Evolutionary conservation across 1,140 invertebrate species (phyloP).

Genomic region (Melipona quadrifasciata): DNA sequence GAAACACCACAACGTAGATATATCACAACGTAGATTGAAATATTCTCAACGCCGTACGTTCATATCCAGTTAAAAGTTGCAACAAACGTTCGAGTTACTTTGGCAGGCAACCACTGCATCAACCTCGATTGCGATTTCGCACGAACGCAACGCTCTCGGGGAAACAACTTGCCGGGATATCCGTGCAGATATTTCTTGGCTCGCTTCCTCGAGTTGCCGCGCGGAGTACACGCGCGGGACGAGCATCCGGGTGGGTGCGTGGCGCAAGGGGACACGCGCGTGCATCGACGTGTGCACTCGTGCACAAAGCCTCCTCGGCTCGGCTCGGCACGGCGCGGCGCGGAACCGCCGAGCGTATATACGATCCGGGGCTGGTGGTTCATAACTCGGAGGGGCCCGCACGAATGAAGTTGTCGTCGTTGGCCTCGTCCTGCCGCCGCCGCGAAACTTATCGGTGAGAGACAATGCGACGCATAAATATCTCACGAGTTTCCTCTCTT

Average conservation of each 20-base stretch:
- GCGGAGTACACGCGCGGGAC: background rate
- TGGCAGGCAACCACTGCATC: background rate
- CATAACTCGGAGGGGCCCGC: conserved; percentile 44
- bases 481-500: conserved; percentile 28
- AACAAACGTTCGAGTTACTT: too few relatives aligned
- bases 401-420: conserved; percentile 53
- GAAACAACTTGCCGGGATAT: too few relatives aligned
- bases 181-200: background rate
- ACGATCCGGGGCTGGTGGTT: conserved; percentile 45
- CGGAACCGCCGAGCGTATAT: conserved; percentile 34
- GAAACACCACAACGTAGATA: too few relatives aligned
- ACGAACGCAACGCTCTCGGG: background rate
- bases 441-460: conserved; percentile 53
- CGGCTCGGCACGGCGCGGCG: background rate
- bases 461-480: conserved; percentile 56
- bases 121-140: background rate
- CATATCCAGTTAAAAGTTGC: too few relatives aligned
- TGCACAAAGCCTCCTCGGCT: conserved; percentile 11
- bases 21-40: too few relatives aligned
- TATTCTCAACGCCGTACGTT: too few relatives aligned
- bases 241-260: conserved; percentile 20
- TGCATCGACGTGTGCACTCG: conserved; percentile 26
- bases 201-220: background rate
- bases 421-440: conserved; percentile 46
- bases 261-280: conserved; percentile 20